Conservation (phyloP, 1,140 invertebrate species). For the Oppia nitens region DNA sequence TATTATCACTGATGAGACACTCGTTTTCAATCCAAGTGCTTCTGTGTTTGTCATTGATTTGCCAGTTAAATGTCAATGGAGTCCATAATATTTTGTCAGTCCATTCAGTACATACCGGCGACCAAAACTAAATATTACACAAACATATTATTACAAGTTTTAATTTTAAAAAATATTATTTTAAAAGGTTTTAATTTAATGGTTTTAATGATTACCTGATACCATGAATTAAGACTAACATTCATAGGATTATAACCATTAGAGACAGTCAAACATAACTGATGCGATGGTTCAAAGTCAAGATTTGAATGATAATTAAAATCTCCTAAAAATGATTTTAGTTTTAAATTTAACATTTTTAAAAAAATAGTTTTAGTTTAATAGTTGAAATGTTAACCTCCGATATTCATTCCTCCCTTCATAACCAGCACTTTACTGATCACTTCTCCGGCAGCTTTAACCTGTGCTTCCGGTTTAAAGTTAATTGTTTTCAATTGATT, state of each 20-base stretch:
- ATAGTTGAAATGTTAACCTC: neutral
- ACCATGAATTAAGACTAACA: conserved; percentile 10
- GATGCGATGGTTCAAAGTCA: conserved; percentile 3
- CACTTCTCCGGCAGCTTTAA: conserved; percentile 17
- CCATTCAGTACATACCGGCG: conserved; percentile 4
- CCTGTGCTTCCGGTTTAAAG: conserved; percentile 5
- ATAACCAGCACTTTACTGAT: conserved; percentile 11
- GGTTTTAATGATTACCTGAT: neutral
- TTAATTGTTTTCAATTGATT: neutral
- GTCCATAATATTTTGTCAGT: neutral
- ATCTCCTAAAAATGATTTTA: neutral
- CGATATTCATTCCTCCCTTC: conserved; percentile 4
- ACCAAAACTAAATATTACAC: conserved; percentile 5
- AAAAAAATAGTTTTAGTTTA: neutral
- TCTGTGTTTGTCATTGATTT: neutral
- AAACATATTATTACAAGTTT: too few relatives aligned
- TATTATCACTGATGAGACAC: neutral
- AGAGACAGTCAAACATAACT: conserved; percentile 5
- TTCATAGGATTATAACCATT: conserved; percentile 12
- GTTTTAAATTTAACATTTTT: neutral
- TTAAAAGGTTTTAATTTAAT: neutral
- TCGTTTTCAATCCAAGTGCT: conserved; percentile 7
- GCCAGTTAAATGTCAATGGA: neutral
- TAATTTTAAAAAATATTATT: too few relatives aligned
- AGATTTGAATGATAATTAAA: conserved; percentile 9